phyloP scores from a whole-genome alignment of 2,888 invertebrate species.

The Acleris sparsana region DNA sequence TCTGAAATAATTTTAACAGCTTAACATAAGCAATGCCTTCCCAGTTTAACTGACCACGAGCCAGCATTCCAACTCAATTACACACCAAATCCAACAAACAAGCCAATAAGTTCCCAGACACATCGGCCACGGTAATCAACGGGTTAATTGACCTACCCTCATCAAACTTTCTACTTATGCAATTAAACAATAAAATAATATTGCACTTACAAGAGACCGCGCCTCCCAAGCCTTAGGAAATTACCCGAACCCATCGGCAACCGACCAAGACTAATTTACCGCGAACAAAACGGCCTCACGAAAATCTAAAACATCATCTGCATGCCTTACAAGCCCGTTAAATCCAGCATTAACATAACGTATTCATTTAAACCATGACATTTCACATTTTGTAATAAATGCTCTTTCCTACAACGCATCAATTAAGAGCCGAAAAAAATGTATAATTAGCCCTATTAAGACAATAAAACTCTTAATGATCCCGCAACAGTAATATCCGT shows the following conservation, averaged over 20 bases:
- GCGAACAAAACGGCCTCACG: conserved; percentile 75
- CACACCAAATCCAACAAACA: conserved; percentile 15
- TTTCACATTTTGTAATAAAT: conserved; percentile 82
- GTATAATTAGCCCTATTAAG: conserved; percentile 83
- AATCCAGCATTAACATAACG: conserved; percentile 79
- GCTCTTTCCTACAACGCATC: conserved; percentile 79
- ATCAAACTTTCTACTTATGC: conserved; percentile 60
- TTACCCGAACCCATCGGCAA: conserved; percentile 68
- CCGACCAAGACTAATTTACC: conserved; percentile 75
- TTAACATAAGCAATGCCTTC: no score
- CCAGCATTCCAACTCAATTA: conserved; percentile 5
- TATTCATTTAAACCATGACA: conserved; percentile 82
- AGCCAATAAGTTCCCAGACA: conserved; percentile 38
- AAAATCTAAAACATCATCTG: conserved; percentile 71
- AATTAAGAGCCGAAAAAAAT: conserved; percentile 82
- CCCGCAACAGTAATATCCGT: conserved; percentile 81
- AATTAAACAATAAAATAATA: conserved; percentile 61
- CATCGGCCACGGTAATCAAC: conserved; percentile 49
- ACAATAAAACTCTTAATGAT: conserved; percentile 84
- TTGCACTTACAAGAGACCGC: conserved; percentile 50
- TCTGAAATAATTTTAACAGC: no score
- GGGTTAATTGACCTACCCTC: conserved; percentile 49
- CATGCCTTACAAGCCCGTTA: conserved; percentile 73
- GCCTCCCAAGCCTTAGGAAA: conserved; percentile 58
- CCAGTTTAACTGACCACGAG: background rate